These are phyloP conservation scores for Mus caroli DNA, from an alignment of 2,797 vertebrate genomes.

Conservation along the genomic window DNA sequence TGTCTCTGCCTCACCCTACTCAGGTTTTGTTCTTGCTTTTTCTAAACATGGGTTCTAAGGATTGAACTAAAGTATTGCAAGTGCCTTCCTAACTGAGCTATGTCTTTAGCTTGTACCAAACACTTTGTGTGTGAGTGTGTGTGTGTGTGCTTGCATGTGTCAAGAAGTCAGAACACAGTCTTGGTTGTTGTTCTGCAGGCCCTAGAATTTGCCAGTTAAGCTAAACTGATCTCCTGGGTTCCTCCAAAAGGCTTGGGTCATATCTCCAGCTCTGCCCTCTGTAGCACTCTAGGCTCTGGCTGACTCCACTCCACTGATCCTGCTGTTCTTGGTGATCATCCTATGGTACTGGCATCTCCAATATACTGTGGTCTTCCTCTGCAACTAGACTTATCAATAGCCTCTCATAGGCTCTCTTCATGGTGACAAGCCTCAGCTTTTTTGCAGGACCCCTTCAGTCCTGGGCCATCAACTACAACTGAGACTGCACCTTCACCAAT, in stretches of 20 bases:
- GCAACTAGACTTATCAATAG: background rate
- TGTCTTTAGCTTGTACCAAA: too few species aligned
- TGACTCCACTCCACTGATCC: background rate
- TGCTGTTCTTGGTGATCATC: background rate
- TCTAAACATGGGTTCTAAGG: background rate
- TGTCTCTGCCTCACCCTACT: background rate
- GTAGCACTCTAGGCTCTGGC: background rate
- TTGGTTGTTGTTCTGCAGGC: background rate
- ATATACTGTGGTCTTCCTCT: background rate
- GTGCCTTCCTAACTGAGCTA: background rate
- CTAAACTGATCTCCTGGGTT: background rate
- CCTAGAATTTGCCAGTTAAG: background rate
- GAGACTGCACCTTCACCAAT: background rate
- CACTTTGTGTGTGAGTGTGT: background rate
- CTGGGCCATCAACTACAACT: background rate
- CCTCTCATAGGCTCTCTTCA: background rate
- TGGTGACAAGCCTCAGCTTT: background rate
- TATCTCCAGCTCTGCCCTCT: background rate
- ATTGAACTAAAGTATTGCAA: background rate
- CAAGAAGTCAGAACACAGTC: background rate
- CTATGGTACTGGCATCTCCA: background rate
- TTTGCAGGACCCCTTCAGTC: background rate
- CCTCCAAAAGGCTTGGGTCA: background rate
- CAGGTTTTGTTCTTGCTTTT: background rate
- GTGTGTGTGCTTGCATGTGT: background rate